These are phyloP conservation scores for Anser brachyrhynchus DNA, from an alignment of 2,113 vertebrate species.

Conservation along the genomic window DNA sequence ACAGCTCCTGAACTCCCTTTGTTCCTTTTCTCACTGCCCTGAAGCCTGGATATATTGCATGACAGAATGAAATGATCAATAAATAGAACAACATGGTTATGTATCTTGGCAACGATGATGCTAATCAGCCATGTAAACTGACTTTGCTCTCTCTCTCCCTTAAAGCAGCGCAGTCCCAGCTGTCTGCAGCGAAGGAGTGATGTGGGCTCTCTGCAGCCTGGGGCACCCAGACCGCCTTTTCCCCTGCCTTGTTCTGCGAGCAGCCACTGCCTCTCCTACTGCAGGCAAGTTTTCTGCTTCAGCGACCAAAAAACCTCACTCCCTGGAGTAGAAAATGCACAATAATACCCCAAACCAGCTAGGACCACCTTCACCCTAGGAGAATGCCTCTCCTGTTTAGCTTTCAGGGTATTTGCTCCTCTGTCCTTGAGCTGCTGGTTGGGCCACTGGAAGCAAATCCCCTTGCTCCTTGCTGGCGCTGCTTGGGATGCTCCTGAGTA, in stretches of 20 bases:
- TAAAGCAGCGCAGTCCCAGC: neutral
- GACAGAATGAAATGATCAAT: conserved; percentile 29
- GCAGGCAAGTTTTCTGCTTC: neutral
- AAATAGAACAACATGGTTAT: neutral
- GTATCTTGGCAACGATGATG: conserved; percentile 54
- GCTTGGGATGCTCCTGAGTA: neutral
- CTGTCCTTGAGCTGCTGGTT: neutral
- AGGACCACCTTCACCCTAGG: neutral
- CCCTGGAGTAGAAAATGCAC: neutral
- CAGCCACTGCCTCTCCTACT: neutral
- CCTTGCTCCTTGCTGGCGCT: rapidly evolving
- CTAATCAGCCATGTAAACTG: neutral
- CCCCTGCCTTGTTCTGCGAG: neutral
- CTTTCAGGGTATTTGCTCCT: neutral
- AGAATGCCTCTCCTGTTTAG: rapidly evolving
- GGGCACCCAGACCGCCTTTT: too few relatives aligned
- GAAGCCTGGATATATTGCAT: neutral
- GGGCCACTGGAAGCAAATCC: neutral
- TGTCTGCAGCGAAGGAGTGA: neutral
- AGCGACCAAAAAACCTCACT: neutral
- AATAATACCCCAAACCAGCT: neutral
- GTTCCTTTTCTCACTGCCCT: neutral
- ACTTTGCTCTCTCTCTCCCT: neutral
- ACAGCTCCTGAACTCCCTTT: neutral
- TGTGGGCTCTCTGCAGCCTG: neutral